Conservation (phyloP, 1,140 invertebrate genomes). For the Ridgeia piscesae region DNA sequence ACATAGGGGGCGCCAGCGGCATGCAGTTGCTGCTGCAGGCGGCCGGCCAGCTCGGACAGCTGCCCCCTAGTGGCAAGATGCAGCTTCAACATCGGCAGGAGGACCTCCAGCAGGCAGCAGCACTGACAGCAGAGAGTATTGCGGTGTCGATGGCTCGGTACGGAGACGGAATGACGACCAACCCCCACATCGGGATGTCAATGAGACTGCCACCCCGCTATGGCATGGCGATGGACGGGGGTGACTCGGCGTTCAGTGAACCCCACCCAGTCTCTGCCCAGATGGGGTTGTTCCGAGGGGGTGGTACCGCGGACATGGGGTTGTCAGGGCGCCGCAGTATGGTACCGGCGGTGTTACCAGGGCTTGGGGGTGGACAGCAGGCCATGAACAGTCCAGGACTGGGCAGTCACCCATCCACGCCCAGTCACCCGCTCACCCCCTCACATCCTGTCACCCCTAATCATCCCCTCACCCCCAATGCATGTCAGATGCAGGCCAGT, state of each 20-base stretch:
- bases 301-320: not conserved
- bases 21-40: slow-evolving; percentile 3
- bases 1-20: not conserved
- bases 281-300: not conserved
- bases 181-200: not conserved
- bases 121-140: not conserved
- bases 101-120: not conserved
- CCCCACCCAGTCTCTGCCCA: not conserved
- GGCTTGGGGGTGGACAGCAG: not conserved
- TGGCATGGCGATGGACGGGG: not conserved
- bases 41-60: not conserved
- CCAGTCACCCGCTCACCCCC: slow-evolving; percentile 20
- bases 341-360: not conserved
- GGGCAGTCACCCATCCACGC: not conserved
- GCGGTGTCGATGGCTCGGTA: not conserved
- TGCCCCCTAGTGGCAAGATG: not conserved
- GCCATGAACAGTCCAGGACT: slow-evolving; percentile 1
- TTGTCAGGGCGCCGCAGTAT: not conserved
- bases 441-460: slow-evolving; percentile 15
- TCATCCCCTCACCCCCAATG: slow-evolving; percentile 14
- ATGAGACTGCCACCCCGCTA: not conserved
- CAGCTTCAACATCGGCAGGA: not conserved
- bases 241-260: not conserved
- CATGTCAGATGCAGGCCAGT: not conserved
- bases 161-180: not conserved